phyloP scores from a whole-genome alignment of 2,888 invertebrate genomes.

The Terebella lapidaria region DNA sequence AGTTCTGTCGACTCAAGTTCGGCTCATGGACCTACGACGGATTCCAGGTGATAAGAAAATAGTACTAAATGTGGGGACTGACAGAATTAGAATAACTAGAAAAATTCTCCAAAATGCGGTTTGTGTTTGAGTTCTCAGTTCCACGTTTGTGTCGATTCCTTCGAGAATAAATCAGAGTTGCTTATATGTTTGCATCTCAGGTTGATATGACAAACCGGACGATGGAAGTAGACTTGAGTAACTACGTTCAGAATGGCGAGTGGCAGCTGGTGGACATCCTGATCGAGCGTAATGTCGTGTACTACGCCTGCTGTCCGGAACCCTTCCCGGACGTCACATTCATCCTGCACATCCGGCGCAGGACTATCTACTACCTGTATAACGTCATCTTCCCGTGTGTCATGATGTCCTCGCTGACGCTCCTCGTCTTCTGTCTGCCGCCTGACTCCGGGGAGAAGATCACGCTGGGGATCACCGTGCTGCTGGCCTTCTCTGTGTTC shows the following conservation, averaged over 20 bases:
- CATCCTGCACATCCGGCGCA: constrained; percentile 56
- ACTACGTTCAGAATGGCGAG: constrained; percentile 48
- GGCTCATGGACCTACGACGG: constrained; percentile 49
- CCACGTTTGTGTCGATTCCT: no score
- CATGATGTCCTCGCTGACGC: constrained; percentile 62
- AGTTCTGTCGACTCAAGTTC: constrained; percentile 40
- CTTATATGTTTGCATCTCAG: no score
- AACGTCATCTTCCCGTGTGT: constrained; percentile 61
- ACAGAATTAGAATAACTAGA: no score
- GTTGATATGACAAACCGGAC: constrained; percentile 41
- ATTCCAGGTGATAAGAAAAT: no score
- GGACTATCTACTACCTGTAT: constrained; percentile 56
- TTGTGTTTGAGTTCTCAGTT: no score
- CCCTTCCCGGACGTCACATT: constrained; percentile 55
- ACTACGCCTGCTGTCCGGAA: constrained; percentile 47
- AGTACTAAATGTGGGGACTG: no score
- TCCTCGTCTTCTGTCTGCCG: constrained; percentile 58
- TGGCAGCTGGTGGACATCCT: constrained; percentile 42
- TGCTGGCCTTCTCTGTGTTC: constrained; percentile 60
- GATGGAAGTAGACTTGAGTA: constrained; percentile 41
- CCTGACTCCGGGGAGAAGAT: constrained; percentile 60
- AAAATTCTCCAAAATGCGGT: no score
- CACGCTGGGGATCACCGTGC: constrained; percentile 59
- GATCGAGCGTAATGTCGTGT: constrained; percentile 41
- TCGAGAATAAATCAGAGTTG: no score